These are phyloP conservation scores for Protaetia brevitarsis DNA, from an alignment of 1,140 invertebrate species.

Conservation along the genomic window DNA sequence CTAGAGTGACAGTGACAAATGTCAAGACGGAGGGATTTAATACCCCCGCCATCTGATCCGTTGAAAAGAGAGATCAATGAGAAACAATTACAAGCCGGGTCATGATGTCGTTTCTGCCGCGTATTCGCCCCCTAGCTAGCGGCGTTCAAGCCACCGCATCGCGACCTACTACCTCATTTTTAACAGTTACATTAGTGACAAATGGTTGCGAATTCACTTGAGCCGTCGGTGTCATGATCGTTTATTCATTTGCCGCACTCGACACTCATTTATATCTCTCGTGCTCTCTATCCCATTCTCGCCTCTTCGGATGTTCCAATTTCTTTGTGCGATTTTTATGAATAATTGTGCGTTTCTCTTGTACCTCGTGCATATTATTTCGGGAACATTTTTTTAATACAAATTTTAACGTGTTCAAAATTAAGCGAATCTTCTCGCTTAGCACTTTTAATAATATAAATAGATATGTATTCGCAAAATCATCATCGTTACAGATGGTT, in stretches of 20 bases:
- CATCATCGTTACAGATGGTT: neutral
- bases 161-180: constrained; percentile 15
- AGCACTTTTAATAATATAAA: too few relatives aligned
- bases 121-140: too few relatives aligned
- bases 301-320: neutral
- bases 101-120: neutral
- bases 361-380: too few relatives aligned
- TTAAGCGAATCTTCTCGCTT: too few relatives aligned
- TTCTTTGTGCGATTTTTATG: too few relatives aligned
- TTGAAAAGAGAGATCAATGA: constrained; percentile 7
- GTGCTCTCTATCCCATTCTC: neutral
- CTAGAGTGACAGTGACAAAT: neutral
- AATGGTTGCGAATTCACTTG: constrained; percentile 14
- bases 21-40: constrained; percentile 7
- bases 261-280: constrained; percentile 12
- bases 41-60: constrained; percentile 1
- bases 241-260: constrained; percentile 16
- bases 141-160: too few relatives aligned
- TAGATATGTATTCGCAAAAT: too few relatives aligned
- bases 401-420: too few relatives aligned
- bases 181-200: constrained; percentile 17
- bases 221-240: constrained; percentile 10
- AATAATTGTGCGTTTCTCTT: too few relatives aligned
- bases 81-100: constrained; percentile 7
- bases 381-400: too few relatives aligned